Evolutionary conservation across 2,797 vertebrate genomes (phyloP).

Genomic region (Sparidentex hasta): DNA sequence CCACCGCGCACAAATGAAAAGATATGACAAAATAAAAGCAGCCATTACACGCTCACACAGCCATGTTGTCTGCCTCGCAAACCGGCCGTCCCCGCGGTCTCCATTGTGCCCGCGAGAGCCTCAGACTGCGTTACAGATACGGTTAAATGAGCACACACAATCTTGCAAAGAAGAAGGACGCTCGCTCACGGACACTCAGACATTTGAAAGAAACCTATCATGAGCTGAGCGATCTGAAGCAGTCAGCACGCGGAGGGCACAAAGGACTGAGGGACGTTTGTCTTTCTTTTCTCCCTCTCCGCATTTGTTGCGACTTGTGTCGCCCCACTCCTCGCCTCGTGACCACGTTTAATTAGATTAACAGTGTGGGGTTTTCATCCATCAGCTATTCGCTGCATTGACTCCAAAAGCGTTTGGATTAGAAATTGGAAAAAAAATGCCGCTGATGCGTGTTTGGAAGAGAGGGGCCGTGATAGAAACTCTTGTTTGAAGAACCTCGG

Average conservation of each 20-base stretch:
- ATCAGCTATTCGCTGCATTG: background rate
- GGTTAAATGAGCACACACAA: constrained; percentile 4
- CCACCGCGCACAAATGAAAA: constrained; percentile 19
- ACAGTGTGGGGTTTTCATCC: background rate
- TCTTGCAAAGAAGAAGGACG: background rate
- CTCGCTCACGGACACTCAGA: background rate
- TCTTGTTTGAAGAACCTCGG: constrained; percentile 59
- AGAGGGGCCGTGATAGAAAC: constrained; percentile 18
- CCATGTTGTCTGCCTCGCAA: constrained; percentile 16
- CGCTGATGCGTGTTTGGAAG: constrained; percentile 21
- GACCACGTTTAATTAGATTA: constrained; percentile 5
- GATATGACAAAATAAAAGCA: constrained; percentile 31
- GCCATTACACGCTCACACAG: constrained; percentile 21
- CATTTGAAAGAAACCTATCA: constrained; percentile 20
- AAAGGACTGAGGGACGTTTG: background rate
- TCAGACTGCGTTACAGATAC: background rate
- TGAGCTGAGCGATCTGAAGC: background rate
- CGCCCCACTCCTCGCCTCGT: background rate
- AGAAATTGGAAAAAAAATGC: constrained; percentile 31
- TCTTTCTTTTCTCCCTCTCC: background rate
- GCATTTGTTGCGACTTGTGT: background rate
- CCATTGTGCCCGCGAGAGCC: background rate
- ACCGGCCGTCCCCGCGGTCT: background rate
- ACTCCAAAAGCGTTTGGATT: constrained; percentile 25
- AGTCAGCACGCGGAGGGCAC: background rate